These are phyloP conservation scores for Rhineura floridana DNA, from an alignment of 2,113 vertebrate species.

Conservation along the genomic window DNA sequence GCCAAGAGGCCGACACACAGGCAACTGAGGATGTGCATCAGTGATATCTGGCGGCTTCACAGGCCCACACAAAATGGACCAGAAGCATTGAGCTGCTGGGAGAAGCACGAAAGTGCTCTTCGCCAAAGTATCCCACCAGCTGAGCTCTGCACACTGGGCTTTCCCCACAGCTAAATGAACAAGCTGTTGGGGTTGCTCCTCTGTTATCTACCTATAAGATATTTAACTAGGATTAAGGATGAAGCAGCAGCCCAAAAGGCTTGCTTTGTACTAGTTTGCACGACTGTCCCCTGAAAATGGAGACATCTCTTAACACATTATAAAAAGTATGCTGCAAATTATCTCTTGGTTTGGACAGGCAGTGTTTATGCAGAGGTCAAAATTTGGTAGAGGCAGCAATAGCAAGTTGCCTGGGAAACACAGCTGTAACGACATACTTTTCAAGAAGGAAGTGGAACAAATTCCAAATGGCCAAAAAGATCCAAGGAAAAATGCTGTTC, in stretches of 20 bases:
- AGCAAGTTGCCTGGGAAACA: background rate
- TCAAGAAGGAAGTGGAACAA: conserved; percentile 2
- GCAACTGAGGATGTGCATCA: background rate
- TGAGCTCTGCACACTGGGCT: background rate
- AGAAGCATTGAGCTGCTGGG: background rate
- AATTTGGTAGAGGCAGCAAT: background rate
- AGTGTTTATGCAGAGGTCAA: background rate
- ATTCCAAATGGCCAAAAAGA: background rate
- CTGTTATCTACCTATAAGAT: background rate
- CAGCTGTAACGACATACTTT: background rate
- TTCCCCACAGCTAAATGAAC: background rate
- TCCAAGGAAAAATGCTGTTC: background rate
- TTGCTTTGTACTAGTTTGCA: too few relatives aligned
- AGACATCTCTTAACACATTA: background rate
- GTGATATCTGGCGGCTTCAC: too few relatives aligned
- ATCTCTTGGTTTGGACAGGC: background rate
- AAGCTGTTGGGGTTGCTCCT: background rate
- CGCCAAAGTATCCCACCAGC: conserved; percentile 15
- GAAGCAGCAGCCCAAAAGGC: background rate
- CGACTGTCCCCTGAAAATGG: background rate
- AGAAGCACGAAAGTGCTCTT: background rate
- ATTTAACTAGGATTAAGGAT: background rate
- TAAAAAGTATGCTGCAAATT: background rate
- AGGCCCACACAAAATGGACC: background rate
- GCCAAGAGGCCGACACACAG: background rate